phyloP scores from a whole-genome alignment of 2,113 vertebrate species.

The Propithecus coquereli region DNA sequence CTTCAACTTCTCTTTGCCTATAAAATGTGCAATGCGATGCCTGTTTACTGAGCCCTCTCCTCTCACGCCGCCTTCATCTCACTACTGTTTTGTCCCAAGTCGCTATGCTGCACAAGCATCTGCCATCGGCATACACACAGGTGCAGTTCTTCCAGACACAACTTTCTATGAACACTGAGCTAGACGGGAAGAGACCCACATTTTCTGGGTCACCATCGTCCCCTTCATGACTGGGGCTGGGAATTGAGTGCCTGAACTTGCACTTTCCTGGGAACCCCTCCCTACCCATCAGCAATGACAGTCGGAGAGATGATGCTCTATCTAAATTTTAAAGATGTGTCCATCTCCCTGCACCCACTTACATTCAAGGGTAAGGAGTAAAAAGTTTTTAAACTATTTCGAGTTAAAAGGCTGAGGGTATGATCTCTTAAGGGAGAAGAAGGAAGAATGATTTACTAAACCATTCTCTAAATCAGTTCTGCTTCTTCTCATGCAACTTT shows the following conservation, averaged over 20 bases:
- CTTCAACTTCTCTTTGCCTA: neutral
- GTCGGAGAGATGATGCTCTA: neutral
- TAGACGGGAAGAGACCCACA: fast-evolving
- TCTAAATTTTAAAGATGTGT: neutral
- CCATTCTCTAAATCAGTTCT: neutral
- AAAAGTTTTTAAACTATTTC: neutral
- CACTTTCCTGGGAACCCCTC: neutral
- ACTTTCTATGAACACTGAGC: fast-evolving
- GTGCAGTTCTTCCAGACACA: neutral
- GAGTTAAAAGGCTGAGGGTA: neutral
- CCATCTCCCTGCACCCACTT: neutral
- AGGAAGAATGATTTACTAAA: neutral
- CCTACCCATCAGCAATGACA: fast-evolving
- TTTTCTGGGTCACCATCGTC: neutral
- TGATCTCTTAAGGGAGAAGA: neutral
- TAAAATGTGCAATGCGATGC: neutral
- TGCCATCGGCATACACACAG: neutral
- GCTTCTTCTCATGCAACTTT: no score
- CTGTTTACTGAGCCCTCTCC: neutral
- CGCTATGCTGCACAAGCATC: neutral
- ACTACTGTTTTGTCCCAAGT: neutral
- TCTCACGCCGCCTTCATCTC: neutral
- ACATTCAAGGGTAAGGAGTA: neutral
- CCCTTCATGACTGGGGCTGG: neutral
- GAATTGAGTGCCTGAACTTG: neutral